These are phyloP conservation scores for Sander vitreus DNA, from an alignment of 2,113 vertebrate genomes.

Conservation along the genomic window DNA sequence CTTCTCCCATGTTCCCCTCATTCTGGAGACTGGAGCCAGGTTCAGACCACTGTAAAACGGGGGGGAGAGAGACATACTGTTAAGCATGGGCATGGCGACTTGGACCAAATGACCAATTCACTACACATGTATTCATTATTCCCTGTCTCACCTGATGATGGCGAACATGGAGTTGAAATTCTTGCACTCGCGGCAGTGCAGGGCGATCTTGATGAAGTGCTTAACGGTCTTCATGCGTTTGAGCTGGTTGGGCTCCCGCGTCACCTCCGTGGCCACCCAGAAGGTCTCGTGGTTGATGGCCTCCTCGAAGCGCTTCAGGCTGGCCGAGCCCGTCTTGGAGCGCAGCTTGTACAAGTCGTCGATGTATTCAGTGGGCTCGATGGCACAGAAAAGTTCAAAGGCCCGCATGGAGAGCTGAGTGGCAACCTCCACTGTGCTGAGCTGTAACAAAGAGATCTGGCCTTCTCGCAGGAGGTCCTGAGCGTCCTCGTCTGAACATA, in stretches of 20 bases:
- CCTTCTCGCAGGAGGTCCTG: slow-evolving; percentile 95
- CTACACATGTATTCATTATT: not conserved
- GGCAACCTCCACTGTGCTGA: slow-evolving; percentile 96
- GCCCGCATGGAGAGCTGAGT: slow-evolving; percentile 98
- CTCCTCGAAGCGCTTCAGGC: slow-evolving; percentile 97
- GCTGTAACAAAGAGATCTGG: slow-evolving; percentile 93
- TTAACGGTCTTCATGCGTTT: slow-evolving; percentile 99
- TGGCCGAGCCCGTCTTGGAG: slow-evolving; percentile 89
- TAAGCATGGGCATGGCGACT: not conserved
- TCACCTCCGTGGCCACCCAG: slow-evolving; percentile 97
- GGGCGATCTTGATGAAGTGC: slow-evolving; percentile 98
- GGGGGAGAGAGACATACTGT: accelerated
- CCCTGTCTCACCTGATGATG: slow-evolving; percentile 92
- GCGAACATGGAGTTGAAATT: slow-evolving; percentile 99
- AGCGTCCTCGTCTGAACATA: slow-evolving; percentile 97
- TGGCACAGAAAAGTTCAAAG: slow-evolving; percentile 96
- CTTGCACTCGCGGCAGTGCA: slow-evolving; percentile 99
- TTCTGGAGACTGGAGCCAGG: slow-evolving; percentile 94
- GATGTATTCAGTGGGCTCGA: slow-evolving; percentile 98
- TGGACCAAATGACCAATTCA: not conserved
- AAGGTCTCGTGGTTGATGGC: slow-evolving; percentile 99
- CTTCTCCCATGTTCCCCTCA: slow-evolving; percentile 98
- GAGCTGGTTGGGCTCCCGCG: slow-evolving; percentile 95
- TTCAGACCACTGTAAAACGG: slow-evolving; percentile 90
- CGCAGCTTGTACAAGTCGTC: slow-evolving; percentile 96